Evolutionary conservation across 2,888 invertebrate genomes (phyloP).

Genomic region (Cremastinae sp.): DNA sequence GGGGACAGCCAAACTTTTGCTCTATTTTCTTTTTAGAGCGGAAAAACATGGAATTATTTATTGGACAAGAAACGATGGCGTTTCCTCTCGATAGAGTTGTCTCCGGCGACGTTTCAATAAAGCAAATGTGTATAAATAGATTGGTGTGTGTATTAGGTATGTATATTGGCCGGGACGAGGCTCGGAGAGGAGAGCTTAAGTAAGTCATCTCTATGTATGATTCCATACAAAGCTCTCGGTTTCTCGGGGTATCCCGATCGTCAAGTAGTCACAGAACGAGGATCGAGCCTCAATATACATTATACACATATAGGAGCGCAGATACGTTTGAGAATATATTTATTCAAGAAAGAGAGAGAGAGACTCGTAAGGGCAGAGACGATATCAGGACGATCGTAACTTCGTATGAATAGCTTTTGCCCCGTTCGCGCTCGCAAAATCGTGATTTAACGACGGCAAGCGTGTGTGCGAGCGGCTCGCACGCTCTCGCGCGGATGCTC

Average conservation of each 20-base stretch:
- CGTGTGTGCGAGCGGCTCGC: slow-evolving; percentile 48
- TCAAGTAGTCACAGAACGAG: slow-evolving; percentile 35
- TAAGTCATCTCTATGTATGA: slow-evolving; percentile 61
- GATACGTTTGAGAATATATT: slow-evolving; percentile 23
- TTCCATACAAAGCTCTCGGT: slow-evolving; percentile 44
- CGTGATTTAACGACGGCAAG: slow-evolving; percentile 71
- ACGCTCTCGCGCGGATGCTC: slow-evolving; percentile 37
- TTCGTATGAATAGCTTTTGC: slow-evolving; percentile 66
- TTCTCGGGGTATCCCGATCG: slow-evolving; percentile 50
- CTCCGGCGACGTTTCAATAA: slow-evolving; percentile 45
- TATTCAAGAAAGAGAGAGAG: slow-evolving; percentile 40
- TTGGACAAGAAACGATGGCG: neutral
- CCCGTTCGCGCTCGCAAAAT: slow-evolving; percentile 66
- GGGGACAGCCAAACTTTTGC: neutral
- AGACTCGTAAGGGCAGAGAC: slow-evolving; percentile 61
- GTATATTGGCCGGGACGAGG: slow-evolving; percentile 13
- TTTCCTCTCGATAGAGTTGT: slow-evolving; percentile 36
- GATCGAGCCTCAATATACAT: slow-evolving; percentile 28
- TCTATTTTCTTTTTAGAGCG: neutral
- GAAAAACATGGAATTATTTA: neutral
- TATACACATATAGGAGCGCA: neutral
- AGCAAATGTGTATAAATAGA: slow-evolving; percentile 3
- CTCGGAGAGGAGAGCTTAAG: slow-evolving; percentile 51
- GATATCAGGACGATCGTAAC: slow-evolving; percentile 67
- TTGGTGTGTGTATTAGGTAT: slow-evolving; percentile 7